Evolutionary conservation across 2,797 vertebrate species (phyloP), one percentile per base, ranked within the genome.

Genomic region (Hydrolagus colliei): DNA sequence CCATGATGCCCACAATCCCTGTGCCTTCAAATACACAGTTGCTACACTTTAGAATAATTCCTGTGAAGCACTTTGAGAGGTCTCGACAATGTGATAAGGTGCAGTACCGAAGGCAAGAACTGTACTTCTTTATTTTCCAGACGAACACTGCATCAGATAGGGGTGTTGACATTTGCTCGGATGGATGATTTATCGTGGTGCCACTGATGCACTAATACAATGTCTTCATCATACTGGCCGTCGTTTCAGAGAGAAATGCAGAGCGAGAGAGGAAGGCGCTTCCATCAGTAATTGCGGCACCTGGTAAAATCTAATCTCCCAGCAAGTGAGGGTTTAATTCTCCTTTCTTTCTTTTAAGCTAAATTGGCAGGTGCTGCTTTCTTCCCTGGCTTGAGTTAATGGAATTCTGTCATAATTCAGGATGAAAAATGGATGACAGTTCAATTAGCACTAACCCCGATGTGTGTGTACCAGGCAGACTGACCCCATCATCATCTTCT

Each of bases 401-500:
- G 65, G 16, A 71, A 84, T 84, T 52, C 32, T 84, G 65, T 71
- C 65, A 71, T 84, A 68, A 84, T 84, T 84, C 65, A 71, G 79
- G 79, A 84, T 84, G 79, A 84, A 71, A 71, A 41, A 84, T 84
- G 65, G 65, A 63, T 84, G 79, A 82, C 78, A 82, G 78, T 16
- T 82, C 78, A 82, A 82, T 68, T 82, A 82, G 65, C 65, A 41
- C 65, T 84, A 84, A 84, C 79, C 79, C 65, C 32, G 9, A 41
- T 84, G 79, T 84, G 68, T 52, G 27, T 84, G 65, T 71, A 84
- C 35, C 65, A 84, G 79, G 32, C 63, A 84, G 65, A 84, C 63
- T 84, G 79, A 84, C 79, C 79, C 78, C 65, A 84, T 84, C 65
- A 84, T 84, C 68, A 84, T 84, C 79, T 84, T 71, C 79, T 52